Conservation (phyloP, 2,113 vertebrate species). For the Petrocephalus zakoni region DNA sequence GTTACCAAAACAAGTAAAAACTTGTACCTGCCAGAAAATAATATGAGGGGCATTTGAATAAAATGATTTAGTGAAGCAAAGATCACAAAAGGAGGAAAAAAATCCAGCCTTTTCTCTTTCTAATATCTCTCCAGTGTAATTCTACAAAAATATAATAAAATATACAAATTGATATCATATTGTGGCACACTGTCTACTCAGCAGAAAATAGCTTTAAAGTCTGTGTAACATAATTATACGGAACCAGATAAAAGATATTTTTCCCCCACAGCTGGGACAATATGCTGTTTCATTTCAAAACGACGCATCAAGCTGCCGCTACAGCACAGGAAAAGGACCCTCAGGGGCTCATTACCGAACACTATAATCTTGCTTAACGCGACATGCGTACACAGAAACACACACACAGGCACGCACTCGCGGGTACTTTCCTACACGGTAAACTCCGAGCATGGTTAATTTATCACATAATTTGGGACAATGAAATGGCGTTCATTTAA, state of each 20-base stretch:
- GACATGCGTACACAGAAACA: not conserved
- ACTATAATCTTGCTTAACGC: not conserved
- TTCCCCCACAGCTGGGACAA: not conserved
- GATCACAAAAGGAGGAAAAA: not conserved
- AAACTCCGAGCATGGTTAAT: not conserved
- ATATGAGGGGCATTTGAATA: not conserved
- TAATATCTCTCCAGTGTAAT: not conserved
- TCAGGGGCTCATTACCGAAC: not conserved
- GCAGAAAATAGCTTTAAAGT: not conserved
- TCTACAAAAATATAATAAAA: not conserved
- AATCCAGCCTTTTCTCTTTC: not conserved
- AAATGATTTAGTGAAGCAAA: not conserved
- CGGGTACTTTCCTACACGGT: not conserved
- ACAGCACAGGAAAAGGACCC: not conserved
- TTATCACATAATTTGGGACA: not conserved
- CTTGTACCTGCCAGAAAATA: not conserved
- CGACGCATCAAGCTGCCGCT: not conserved
- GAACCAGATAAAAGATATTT: not conserved
- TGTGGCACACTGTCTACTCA: not conserved
- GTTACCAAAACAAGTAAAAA: too few relatives aligned
- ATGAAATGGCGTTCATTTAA: conserved; percentile 14
- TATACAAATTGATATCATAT: not conserved
- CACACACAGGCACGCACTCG: not conserved
- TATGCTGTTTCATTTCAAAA: not conserved
- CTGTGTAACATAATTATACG: not conserved